Base-by-base conservation (phyloP, 2,888 invertebrate genomes). In the Amblyjoppa fuscipennis region DNA sequence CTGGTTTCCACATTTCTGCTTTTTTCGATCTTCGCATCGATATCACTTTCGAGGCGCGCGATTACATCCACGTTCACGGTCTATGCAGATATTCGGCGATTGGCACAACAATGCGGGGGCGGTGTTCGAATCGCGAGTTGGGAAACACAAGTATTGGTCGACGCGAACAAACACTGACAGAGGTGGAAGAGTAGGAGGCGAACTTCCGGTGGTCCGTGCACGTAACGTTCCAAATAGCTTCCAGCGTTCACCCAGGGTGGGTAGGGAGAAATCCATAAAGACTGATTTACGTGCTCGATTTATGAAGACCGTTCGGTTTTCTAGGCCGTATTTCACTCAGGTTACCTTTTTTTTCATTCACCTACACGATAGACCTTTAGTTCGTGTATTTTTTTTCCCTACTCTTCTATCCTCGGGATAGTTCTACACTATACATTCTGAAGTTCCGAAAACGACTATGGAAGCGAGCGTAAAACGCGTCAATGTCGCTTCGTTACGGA, bases 251-350 rank as follows among this genome's bases (percentile, higher is more conserved):
- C 53, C 76, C 80, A 75, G 73, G 77, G 64, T 69, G 61, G 81
- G 81, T 38, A 68, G 87, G 89, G 88, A 87, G 86, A 89, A 91
- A 91, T 92, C 93, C 90, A 93, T 92, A 92, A 93, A 92, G 92
- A 90, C 92, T 93, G 93, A 93, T 93, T 93, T 93, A 93, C 92
- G 92, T 89, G 89, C 89, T 88, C 91, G 91, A 93, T 93, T 93
- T 93, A 93, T 92, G 93, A 92, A 92, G 92, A 92, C 91, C 89
- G 92, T 92, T 93, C 90, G 92, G 91, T 92, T 93, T 92, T 92
- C 91, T 91, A 84, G 89, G 89, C 90, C 89, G 90, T 92, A 92
- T 92, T 92, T 91, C 91, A 91, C 81, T 90, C 89, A 84, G 88
- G 83, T 59, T 85, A 87, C 85, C 87, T 64, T 75, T 71, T 79